Evolutionary conservation across 2,888 invertebrate species (phyloP).

Genomic region (Archaeoteleia sp.): DNA sequence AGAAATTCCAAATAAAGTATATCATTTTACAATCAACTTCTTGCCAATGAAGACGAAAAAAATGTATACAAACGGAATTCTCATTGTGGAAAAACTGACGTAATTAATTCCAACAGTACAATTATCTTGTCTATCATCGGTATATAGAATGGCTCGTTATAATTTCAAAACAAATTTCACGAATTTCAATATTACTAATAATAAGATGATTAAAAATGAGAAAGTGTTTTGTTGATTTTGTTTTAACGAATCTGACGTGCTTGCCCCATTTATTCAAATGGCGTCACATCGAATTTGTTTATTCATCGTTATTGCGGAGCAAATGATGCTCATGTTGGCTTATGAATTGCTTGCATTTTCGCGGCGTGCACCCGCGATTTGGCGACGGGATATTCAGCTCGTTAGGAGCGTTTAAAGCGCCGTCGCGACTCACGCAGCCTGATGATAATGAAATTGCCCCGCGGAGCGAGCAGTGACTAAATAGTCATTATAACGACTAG

Average conservation of each 20-base stretch:
- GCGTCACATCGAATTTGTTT: constrained; percentile 47
- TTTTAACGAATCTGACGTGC: constrained; percentile 43
- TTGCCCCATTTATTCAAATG: constrained; percentile 36
- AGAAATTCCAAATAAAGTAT: no score
- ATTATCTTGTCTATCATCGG: constrained; percentile 41
- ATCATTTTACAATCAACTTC: no score
- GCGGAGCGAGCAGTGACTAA: constrained; percentile 66
- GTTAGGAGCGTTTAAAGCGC: constrained; percentile 52
- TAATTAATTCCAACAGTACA: constrained; percentile 35
- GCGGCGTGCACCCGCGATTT: constrained; percentile 41
- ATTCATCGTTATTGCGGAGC: constrained; percentile 46
- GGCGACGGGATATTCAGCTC: constrained; percentile 57
- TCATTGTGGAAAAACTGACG: constrained; percentile 24
- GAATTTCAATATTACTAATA: constrained; percentile 35
- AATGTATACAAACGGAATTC: no score
- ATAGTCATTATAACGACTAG: constrained; percentile 70
- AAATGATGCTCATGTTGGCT: constrained; percentile 36
- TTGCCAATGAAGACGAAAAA: no score
- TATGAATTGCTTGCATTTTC: constrained; percentile 36
- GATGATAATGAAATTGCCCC: constrained; percentile 70
- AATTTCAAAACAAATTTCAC: constrained; percentile 43
- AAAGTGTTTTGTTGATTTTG: constrained; percentile 28
- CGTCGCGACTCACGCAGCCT: constrained; percentile 52
- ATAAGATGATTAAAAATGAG: constrained; percentile 9
- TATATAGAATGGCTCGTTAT: constrained; percentile 39